Conservation (phyloP, 2,113 vertebrate species). For the Chaetops frenatus region DNA sequence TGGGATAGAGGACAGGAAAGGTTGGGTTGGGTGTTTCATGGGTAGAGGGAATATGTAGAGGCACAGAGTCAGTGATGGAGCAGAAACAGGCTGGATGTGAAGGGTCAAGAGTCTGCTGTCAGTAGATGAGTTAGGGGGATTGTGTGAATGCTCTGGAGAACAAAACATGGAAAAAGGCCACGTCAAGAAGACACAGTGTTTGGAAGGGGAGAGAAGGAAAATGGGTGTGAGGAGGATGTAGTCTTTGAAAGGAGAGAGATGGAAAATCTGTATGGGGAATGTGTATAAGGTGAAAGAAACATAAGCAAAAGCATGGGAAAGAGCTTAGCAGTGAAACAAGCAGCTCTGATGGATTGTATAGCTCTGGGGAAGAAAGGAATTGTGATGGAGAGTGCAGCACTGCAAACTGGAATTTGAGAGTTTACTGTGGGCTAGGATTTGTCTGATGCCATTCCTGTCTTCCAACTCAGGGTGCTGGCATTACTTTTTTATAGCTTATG, state of each 20-base stretch:
- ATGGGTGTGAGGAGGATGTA: fast-evolving
- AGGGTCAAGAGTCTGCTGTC: neutral
- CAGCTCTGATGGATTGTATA: neutral
- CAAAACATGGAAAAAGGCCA: neutral
- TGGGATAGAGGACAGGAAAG: neutral
- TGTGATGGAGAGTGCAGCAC: neutral
- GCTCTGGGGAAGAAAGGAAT: neutral
- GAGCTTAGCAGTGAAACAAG: neutral
- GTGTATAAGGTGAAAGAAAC: neutral
- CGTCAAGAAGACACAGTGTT: neutral
- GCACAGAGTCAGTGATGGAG: neutral
- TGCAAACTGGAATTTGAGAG: neutral
- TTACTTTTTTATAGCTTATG: neutral
- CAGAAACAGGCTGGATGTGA: neutral
- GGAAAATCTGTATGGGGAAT: neutral
- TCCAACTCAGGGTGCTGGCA: neutral
- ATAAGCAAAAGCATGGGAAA: neutral
- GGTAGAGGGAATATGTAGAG: neutral
- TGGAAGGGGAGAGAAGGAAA: neutral
- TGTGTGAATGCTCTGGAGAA: neutral
- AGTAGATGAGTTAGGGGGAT: neutral
- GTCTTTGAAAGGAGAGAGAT: neutral
- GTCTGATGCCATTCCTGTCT: neutral
- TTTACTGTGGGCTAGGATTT: neutral
- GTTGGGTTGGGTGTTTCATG: neutral